Conservation (phyloP, 2,888 invertebrate genomes). For the Syrphus vitripennis region DNA sequence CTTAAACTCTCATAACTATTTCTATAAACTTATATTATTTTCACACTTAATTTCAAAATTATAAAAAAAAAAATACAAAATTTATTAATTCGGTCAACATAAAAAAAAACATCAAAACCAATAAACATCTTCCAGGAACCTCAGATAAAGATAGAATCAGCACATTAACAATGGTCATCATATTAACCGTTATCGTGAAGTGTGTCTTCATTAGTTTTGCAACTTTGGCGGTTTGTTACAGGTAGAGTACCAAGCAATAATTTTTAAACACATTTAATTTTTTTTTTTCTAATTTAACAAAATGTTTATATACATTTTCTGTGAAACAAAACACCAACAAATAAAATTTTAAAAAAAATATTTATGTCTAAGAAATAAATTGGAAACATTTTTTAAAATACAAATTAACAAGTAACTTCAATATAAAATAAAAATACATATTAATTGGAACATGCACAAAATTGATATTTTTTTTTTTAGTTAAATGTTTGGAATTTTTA, state of each 20-base stretch:
- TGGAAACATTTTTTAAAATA: conserved; percentile 62
- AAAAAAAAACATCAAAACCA: conserved; percentile 67
- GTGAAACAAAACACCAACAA: conserved; percentile 53
- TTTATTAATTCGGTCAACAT: not conserved
- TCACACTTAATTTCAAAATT: not conserved
- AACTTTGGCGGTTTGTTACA: conserved; percentile 97
- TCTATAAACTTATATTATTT: not conserved
- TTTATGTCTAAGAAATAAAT: conserved; percentile 45
- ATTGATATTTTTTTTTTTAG: not conserved
- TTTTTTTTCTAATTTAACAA: conserved; percentile 2
- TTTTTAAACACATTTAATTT: conserved; percentile 31
- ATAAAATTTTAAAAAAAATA: conserved; percentile 10
- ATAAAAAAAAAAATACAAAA: not conserved
- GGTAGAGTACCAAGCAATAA: conserved; percentile 85
- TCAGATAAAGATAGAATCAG: conserved; percentile 91
- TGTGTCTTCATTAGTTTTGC: conserved; percentile 98
- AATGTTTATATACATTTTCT: conserved; percentile 7
- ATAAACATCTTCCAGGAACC: conserved; percentile 84
- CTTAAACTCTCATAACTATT: not conserved
- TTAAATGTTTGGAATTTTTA: conserved; percentile 16
- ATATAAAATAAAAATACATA: conserved; percentile 26
- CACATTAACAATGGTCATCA: conserved; percentile 94
- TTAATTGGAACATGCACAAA: conserved; percentile 46
- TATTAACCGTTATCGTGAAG: conserved; percentile 95
- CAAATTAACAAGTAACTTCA: not conserved